phyloP scores from a whole-genome alignment of 2,888 invertebrate species.

The Drosophila mayaguana region DNA sequence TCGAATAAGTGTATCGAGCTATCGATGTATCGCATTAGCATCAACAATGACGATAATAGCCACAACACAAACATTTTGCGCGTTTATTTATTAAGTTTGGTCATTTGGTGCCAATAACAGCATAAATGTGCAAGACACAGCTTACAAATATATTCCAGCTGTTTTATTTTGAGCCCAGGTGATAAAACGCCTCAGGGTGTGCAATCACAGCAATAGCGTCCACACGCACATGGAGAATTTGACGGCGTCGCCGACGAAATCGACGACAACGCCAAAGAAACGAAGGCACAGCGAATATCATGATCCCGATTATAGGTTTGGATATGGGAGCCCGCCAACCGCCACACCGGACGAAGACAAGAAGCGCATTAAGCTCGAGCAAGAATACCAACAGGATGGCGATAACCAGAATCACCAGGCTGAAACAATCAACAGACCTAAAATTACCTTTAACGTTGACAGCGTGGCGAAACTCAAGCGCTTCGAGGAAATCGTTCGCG shows the following conservation, averaged over 20 bases:
- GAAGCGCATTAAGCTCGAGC: conserved; percentile 30
- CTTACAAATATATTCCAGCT: conserved; percentile 31
- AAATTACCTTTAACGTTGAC: conserved; percentile 13
- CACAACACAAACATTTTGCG: conserved; percentile 55
- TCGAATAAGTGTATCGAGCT: background rate
- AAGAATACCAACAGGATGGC: conserved; percentile 41
- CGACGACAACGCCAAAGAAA: conserved; percentile 75
- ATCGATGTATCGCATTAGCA: conserved; percentile 13
- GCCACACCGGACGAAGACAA: conserved; percentile 3
- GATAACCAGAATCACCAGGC: background rate
- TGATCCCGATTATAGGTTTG: conserved; percentile 87
- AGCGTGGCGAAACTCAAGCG: conserved; percentile 42
- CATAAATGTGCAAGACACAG: conserved; percentile 63
- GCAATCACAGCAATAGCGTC: conserved; percentile 24
- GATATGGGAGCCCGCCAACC: background rate
- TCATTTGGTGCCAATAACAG: conserved; percentile 37
- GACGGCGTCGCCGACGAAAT: conserved; percentile 47
- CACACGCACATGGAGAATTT: conserved; percentile 68
- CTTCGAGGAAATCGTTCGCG: conserved; percentile 88
- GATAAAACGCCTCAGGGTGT: conserved; percentile 51
- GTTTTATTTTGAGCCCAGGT: conserved; percentile 52
- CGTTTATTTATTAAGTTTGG: conserved; percentile 58
- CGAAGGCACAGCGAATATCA: conserved; percentile 86
- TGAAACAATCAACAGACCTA: conserved; percentile 78
- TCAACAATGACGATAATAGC: conserved; percentile 27